These are phyloP conservation scores for Neoitamus cyanurus DNA, from an alignment of 2,888 invertebrate species.

Conservation along the genomic window DNA sequence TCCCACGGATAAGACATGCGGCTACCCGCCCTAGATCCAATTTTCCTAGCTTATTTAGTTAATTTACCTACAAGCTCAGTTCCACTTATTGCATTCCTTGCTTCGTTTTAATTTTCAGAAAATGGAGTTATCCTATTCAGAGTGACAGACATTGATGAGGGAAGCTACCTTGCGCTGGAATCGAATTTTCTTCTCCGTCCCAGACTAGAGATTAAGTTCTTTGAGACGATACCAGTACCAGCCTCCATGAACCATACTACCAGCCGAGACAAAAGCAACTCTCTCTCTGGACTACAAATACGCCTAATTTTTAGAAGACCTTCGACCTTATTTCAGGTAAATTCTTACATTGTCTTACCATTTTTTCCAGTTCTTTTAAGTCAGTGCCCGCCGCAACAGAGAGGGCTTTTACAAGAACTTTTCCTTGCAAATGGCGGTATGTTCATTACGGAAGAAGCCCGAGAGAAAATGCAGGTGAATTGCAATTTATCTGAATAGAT, in stretches of 20 bases:
- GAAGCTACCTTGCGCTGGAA: conserved; percentile 17
- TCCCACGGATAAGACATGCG: not conserved
- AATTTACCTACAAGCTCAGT: not conserved
- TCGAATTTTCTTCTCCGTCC: conserved; percentile 12
- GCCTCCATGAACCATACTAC: not conserved
- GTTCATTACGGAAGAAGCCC: not conserved
- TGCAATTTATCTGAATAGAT: not conserved
- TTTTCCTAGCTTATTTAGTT: not conserved
- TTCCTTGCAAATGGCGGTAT: not conserved
- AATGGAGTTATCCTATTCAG: not conserved
- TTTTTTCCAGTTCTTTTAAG: not conserved
- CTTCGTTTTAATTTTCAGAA: not conserved
- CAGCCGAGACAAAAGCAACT: not conserved
- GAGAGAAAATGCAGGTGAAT: not conserved
- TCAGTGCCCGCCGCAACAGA: not conserved
- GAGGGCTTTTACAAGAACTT: not conserved
- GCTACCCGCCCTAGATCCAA: not conserved
- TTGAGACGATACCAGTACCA: not conserved
- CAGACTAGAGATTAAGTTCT: conserved; percentile 13
- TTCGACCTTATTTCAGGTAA: conserved; percentile 31
- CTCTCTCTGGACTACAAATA: not conserved
- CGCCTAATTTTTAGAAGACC: conserved; percentile 6
- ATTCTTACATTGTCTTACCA: not conserved
- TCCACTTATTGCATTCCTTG: not conserved
- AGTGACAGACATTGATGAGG: not conserved